These are phyloP conservation scores for Ranitomeya variabilis DNA, from an alignment of 2,113 vertebrate species.

Conservation along the genomic window DNA sequence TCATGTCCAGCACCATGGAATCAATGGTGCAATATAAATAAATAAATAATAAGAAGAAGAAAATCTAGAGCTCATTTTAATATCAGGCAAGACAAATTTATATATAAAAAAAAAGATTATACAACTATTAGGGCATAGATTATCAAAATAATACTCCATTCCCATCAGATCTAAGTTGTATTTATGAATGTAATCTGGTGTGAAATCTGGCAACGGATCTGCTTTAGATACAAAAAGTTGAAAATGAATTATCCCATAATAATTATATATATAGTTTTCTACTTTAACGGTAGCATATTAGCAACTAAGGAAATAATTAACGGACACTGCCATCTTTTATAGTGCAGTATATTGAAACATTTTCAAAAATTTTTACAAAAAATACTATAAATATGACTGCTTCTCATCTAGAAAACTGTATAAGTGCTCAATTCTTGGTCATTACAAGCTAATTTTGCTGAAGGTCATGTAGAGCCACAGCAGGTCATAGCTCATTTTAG, in stretches of 20 bases:
- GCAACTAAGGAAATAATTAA: background rate
- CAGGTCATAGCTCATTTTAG: background rate
- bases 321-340: background rate
- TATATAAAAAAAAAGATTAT: too few species aligned
- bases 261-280: background rate
- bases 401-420: background rate
- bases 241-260: background rate
- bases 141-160: too few species aligned
- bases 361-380: background rate
- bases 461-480: constrained; percentile 5
- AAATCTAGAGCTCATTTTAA: too few species aligned
- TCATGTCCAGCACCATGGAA: too few species aligned
- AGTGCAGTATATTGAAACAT: background rate
- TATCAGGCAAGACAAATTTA: too few species aligned
- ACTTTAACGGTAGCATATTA: background rate
- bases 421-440: background rate
- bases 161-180: too few species aligned
- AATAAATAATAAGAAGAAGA: too few species aligned
- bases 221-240: background rate
- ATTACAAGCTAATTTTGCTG: background rate
- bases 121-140: too few species aligned
- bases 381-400: too few species aligned
- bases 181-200: too few species aligned
- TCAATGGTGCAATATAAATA: too few species aligned
- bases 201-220: too few species aligned